A percentile compares a stretch with the other conserved stretches of the same genome.
phyloP scores from a whole-genome alignment of 2,113 vertebrate species.

The Candoia aspera region DNA sequence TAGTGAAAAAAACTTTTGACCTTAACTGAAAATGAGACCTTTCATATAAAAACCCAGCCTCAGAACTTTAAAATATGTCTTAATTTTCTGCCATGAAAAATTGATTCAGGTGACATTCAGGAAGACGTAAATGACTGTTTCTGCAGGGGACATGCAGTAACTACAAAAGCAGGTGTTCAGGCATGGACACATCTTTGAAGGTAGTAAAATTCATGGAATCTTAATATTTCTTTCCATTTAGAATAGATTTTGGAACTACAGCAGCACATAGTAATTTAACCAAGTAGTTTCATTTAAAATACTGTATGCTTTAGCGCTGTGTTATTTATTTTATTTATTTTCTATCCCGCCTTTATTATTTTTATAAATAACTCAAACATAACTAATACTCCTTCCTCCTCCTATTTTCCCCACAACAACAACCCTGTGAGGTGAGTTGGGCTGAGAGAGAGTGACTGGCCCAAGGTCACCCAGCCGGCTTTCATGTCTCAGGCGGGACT shows the following conservation, averaged over 20 bases:
- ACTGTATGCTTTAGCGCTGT: neutral
- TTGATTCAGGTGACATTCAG: neutral
- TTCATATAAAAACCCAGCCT: constrained; percentile 1
- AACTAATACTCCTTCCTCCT: too few species aligned
- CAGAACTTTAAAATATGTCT: neutral
- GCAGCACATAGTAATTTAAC: neutral
- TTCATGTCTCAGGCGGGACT: too few species aligned
- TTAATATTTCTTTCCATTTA: constrained; percentile 13
- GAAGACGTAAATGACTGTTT: neutral
- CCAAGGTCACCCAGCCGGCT: too few species aligned
- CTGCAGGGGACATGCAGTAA: neutral
- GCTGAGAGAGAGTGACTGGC: too few species aligned
- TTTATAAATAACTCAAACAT: too few species aligned
- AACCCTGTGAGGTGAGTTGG: too few species aligned
- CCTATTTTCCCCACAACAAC: too few species aligned
- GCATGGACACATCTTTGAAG: neutral
- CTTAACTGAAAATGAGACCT: neutral
- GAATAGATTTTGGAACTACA: constrained; percentile 8
- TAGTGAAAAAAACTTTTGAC: neutral
- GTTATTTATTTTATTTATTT: too few species aligned
- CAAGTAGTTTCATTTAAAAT: neutral
- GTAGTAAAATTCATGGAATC: constrained; percentile 1
- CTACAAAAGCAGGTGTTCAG: neutral
- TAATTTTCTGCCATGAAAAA: neutral
- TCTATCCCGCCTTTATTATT: too few species aligned